Conservation (phyloP, 2,888 invertebrate genomes). For the Himalopsyche anomala region DNA sequence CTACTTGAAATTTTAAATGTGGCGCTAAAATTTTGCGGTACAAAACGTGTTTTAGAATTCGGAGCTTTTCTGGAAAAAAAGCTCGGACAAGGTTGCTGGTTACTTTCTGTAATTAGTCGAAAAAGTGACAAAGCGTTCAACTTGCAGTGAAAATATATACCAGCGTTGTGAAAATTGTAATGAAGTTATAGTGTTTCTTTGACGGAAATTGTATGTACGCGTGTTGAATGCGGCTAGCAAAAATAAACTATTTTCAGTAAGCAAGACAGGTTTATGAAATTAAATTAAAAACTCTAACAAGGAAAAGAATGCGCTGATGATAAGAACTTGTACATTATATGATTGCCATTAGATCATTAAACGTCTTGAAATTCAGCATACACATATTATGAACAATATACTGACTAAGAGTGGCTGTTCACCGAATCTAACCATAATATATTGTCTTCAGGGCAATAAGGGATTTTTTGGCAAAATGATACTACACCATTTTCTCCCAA, state of each 20-base stretch:
- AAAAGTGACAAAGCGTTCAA: neutral
- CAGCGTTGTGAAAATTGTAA: slow-evolving; percentile 12
- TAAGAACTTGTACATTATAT: too few relatives aligned
- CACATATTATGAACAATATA: too few relatives aligned
- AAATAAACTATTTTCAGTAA: neutral
- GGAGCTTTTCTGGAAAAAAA: neutral
- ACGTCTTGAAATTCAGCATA: too few relatives aligned
- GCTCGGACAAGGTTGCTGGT: neutral
- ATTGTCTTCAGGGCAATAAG: too few relatives aligned
- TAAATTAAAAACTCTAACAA: neutral
- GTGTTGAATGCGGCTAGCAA: neutral
- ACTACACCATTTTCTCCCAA: too few relatives aligned
- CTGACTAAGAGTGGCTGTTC: too few relatives aligned
- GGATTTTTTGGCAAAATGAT: too few relatives aligned
- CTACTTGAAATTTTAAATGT: slow-evolving; percentile 23
- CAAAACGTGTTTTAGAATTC: slow-evolving; percentile 1
- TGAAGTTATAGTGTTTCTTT: slow-evolving; percentile 14
- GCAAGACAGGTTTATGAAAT: neutral
- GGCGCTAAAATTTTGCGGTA: neutral
- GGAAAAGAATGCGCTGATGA: neutral
- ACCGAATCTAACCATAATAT: too few relatives aligned
- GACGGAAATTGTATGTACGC: neutral
- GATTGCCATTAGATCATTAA: too few relatives aligned
- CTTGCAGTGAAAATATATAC: neutral
- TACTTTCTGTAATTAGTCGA: slow-evolving; percentile 13